These are phyloP conservation scores for Oscheius sp. DNA, from an alignment of 2,888 invertebrate species.

Conservation along the genomic window DNA sequence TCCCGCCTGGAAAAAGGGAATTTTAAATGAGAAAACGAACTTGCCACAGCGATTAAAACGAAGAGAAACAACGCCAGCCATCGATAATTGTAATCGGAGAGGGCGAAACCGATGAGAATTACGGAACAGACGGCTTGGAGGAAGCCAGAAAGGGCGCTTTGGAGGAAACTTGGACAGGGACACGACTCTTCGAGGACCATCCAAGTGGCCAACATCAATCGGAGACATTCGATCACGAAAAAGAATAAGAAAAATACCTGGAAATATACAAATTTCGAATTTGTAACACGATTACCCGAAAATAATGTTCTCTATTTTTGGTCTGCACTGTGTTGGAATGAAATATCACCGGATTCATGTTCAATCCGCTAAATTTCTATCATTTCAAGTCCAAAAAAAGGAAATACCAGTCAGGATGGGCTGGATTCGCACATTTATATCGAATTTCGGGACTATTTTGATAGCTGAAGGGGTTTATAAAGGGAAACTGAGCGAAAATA, in stretches of 20 bases:
- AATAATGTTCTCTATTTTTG: background rate
- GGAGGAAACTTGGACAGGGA: background rate
- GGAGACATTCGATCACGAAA: conserved; percentile 16
- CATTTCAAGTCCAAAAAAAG: too few relatives aligned
- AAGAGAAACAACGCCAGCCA: background rate
- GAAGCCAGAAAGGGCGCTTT: background rate
- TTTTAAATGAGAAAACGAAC: background rate
- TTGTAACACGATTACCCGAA: background rate
- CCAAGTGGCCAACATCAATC: conserved; percentile 10
- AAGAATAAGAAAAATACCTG: conserved; percentile 2
- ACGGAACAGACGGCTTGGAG: background rate
- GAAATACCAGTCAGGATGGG: too few relatives aligned
- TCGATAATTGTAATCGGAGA: background rate
- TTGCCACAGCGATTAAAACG: background rate
- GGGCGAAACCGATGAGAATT: background rate
- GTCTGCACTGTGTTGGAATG: background rate
- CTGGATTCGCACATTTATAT: too few relatives aligned
- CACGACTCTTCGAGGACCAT: background rate
- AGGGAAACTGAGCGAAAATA: too few relatives aligned
- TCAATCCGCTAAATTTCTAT: background rate
- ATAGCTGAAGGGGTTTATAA: too few relatives aligned
- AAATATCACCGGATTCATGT: background rate
- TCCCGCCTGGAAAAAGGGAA: background rate
- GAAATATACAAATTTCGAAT: background rate
- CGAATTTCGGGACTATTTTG: too few relatives aligned